Evolutionary conservation across 2,113 vertebrate genomes (phyloP), one percentile per base, ranked within the genome.

Genomic region (Thermophis baileyi): DNA sequence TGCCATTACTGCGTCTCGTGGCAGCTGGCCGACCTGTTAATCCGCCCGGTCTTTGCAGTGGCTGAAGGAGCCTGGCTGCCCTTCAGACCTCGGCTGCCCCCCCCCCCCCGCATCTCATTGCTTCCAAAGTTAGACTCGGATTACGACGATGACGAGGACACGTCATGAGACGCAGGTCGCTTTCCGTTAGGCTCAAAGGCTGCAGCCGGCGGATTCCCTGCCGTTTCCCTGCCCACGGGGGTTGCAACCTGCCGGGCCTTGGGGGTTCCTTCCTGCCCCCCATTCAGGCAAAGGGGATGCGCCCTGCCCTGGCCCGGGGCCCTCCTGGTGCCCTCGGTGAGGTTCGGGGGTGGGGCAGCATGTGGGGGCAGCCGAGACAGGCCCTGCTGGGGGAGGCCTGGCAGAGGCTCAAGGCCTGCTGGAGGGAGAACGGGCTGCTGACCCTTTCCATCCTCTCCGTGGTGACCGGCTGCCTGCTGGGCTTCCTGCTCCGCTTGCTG

Each of bases 371-470:
- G 53, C 44, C 89, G 20, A 91, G 93, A 89, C 91, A 63, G 93
- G 90, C 92, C 47, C 1, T 95, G 57, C 88, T 94, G 18, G 85
- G 8, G n/a, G 14, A 0, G 1, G 0, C 96, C 22, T 91, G 91
- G 53, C 94, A 85, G 46, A 87, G 46, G 53, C 0, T 96, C 0
- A 57, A 3, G 46, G 18, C 94, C 1, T 98, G 98, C 95, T 97
- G 97, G 85, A 95, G 20, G 27, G 97, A 93, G 92, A 98, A 99
- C 50, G 98, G 98, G 4, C 97, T 99, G 91, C 87, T 99, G 94
- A 98, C 98, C 0, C 97, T 99, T 16, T 99, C 98, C 0, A 94
- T 99, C 89, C 87, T 99, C 1, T 98, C 98, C 0, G 98, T 99
- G 27, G 53, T 97, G 47, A 97, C 97, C 0, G 98, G 98, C 10